phyloP scores from a whole-genome alignment of 2,797 vertebrate genomes.

The Sardinella longiceps region DNA sequence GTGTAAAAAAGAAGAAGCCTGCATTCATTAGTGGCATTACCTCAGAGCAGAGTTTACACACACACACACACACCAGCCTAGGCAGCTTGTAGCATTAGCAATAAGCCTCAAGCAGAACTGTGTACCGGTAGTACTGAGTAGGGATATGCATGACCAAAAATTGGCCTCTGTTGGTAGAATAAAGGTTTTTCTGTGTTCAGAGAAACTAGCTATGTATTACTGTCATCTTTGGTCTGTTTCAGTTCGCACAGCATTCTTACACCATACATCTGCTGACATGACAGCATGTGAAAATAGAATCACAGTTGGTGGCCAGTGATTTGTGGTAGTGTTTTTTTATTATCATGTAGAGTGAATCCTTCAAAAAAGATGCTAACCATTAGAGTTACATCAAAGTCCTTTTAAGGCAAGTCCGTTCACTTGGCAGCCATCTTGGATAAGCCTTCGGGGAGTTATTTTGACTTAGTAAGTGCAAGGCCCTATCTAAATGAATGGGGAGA shows the following conservation, averaged over 20 bases:
- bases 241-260: background rate
- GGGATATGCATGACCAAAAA: background rate
- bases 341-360: background rate
- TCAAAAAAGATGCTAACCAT: background rate
- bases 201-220: background rate
- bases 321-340: background rate
- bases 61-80: background rate
- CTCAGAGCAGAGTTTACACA: background rate
- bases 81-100: background rate
- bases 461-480: too few relatives aligned
- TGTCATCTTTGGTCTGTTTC: background rate
- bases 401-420: too few relatives aligned
- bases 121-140: background rate
- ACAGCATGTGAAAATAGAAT: background rate
- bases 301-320: background rate
- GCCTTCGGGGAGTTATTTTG: too few relatives aligned
- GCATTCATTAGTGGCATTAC: background rate
- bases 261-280: background rate
- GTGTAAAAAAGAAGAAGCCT: background rate
- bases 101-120: background rate
- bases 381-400: too few relatives aligned
- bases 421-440: too few relatives aligned
- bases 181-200: background rate
- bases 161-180: background rate
- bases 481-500: too few relatives aligned